Conservation (phyloP, 2,113 vertebrate genomes). For the Paracyprichromis sp. region DNA sequence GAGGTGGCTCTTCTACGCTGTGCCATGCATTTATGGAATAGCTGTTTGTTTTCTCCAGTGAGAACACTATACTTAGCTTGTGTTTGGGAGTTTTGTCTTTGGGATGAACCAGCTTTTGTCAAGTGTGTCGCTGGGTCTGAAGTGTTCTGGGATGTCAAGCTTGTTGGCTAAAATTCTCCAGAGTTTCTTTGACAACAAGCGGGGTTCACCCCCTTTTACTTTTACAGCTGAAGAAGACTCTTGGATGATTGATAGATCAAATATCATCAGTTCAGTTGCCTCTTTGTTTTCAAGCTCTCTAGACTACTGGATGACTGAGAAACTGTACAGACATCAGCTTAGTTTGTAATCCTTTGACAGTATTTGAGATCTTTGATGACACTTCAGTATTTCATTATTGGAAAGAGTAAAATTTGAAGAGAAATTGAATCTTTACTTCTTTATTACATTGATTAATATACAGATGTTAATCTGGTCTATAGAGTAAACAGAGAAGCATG, state of each 20-base stretch:
- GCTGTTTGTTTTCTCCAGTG: neutral
- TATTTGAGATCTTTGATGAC: neutral
- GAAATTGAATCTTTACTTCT: constrained; percentile 22
- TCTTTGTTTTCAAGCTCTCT: neutral
- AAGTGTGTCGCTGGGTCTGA: neutral
- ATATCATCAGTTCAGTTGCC: neutral
- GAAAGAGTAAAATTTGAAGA: neutral
- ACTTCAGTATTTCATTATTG: neutral
- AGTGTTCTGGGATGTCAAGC: neutral
- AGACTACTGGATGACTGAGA: neutral
- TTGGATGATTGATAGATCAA: neutral
- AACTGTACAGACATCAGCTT: neutral
- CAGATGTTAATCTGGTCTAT: constrained; percentile 39
- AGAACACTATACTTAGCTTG: neutral
- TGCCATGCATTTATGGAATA: neutral
- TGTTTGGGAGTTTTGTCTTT: neutral
- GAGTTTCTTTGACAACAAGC: neutral
- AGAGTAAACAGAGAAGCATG: constrained; percentile 42
- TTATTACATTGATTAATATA: constrained; percentile 60
- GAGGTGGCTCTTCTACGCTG: neutral
- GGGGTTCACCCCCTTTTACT: neutral
- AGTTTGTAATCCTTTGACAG: neutral
- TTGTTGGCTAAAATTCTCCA: neutral
- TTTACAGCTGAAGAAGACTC: neutral
- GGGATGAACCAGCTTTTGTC: neutral